Percentiles rank a stretch among this genome's conserved stretches.
phyloP scores from a whole-genome alignment of 2,888 invertebrate species.

The Pyrocoelia pectoralis region DNA sequence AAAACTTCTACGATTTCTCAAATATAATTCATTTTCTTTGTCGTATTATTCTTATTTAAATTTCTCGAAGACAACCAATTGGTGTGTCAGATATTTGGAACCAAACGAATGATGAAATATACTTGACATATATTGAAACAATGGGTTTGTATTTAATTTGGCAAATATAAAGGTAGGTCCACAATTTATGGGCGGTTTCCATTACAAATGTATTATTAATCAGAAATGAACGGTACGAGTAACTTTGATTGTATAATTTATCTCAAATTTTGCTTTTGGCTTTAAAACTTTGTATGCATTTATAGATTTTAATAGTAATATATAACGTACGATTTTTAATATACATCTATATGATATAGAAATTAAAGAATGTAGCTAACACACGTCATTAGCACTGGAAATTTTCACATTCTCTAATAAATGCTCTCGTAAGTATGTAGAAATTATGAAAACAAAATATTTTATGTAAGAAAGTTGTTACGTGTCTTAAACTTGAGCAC shows the following conservation, averaged over 20 bases:
- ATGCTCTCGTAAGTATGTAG: background rate
- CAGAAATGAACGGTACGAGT: too few relatives aligned
- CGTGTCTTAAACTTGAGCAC: background rate
- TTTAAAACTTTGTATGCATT: too few relatives aligned
- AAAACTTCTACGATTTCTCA: too few relatives aligned
- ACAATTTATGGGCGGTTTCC: background rate
- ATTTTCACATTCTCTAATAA: constrained; percentile 5
- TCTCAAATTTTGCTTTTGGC: too few relatives aligned
- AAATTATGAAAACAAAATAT: background rate
- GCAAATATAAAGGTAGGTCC: background rate
- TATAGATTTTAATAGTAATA: too few relatives aligned
- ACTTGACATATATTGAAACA: background rate
- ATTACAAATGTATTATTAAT: background rate
- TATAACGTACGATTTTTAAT: too few relatives aligned
- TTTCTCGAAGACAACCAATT: too few relatives aligned
- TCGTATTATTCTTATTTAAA: too few relatives aligned
- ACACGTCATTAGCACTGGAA: background rate
- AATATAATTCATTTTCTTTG: too few relatives aligned
- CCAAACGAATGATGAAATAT: background rate
- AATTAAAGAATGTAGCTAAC: constrained; percentile 1
- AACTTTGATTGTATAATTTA: too few relatives aligned
- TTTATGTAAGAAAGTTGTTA: background rate
- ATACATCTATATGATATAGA: too few relatives aligned
- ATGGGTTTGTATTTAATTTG: background rate
- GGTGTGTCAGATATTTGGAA: too few relatives aligned